Evolutionary conservation across 2,113 vertebrate genomes (phyloP), one percentile per base, ranked within the genome.

Genomic region (Tragelaphus scriptus): DNA sequence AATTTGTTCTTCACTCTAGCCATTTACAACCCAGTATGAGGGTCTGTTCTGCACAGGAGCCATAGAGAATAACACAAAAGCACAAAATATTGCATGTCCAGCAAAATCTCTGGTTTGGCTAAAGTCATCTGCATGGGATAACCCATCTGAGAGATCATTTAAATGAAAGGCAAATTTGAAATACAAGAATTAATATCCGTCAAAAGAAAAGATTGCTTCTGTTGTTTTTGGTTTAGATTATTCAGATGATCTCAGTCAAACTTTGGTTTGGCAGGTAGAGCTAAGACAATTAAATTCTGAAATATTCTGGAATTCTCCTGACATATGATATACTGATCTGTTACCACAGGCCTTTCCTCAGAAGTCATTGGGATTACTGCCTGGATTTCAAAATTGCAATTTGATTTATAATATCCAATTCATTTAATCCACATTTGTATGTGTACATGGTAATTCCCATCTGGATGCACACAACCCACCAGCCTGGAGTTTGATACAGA

Each of bases 391-490:
- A 94, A 96, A 84, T 32, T 94, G 53, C 65, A 94, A 49, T 86
- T 90, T 95, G 75, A 97, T 97, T 90, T 97, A 96, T 95, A n/a
- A 49, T 85, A 47, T 82, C 59, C 91, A 92, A 61, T 65, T 85
- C 49, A 86, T 61, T 97, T 93, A 97, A 95, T 86, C 49, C 59
- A 68, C 65, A 51, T 26, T 68, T 98, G 86, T 90, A 90, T 96
- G 21, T 55, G 6, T 93, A 77, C 95, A 61, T 80, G 94, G 51
- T 59, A 88, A 97, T 92, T 98, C 51, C 89, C 63, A 98, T 95
- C 94, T 98, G 96, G 79, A 91, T 97, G 90, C 96, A 95, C 3
- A 97, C 95, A 98, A 97, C 21, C 97, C 97, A 85, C 13, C 44
- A 90, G 88, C 61, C 88, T 95, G 11, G 28, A 93, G 82, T 96